phyloP scores from a whole-genome alignment of 1,140 invertebrate species.

The Lordiphosa stackelbergi region DNA sequence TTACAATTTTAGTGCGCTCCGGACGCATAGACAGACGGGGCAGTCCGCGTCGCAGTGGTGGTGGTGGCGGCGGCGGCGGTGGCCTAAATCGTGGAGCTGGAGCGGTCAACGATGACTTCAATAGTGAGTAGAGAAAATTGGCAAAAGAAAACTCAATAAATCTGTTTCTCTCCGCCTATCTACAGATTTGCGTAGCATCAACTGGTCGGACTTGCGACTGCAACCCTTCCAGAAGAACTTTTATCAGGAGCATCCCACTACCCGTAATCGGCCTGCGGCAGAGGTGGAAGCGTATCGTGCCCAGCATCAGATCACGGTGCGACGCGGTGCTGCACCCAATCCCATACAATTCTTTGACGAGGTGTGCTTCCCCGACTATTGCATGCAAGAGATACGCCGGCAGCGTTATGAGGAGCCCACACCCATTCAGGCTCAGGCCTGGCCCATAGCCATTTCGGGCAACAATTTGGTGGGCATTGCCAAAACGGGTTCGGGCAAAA shows the following conservation, averaged over 20 bases:
- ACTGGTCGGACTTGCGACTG: constrained; percentile 70
- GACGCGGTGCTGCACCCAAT: constrained; percentile 84
- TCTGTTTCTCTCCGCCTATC: constrained; percentile 73
- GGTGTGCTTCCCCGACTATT: constrained; percentile 87
- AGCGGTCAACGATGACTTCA: constrained; percentile 51
- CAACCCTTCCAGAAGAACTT: constrained; percentile 96
- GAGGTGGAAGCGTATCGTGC: constrained; percentile 89
- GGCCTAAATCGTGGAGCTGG: constrained; percentile 60
- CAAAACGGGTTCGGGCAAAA: constrained; percentile 94
- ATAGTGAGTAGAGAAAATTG: too few species aligned
- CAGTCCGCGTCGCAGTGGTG: constrained; percentile 56
- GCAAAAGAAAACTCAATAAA: constrained; percentile 20
- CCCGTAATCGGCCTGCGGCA: constrained; percentile 82
- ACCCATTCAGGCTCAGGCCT: constrained; percentile 90
- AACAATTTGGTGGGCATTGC: constrained; percentile 95
- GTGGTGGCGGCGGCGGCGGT: constrained; percentile 66
- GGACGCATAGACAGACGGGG: constrained; percentile 20
- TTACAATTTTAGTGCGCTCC: too few species aligned
- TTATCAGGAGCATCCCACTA: constrained; percentile 88
- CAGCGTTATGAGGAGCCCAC: constrained; percentile 88
- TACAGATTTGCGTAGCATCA: too few species aligned
- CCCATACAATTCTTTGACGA: constrained; percentile 90
- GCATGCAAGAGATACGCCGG: constrained; percentile 81
- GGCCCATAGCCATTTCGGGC: constrained; percentile 93
- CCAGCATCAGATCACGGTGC: constrained; percentile 88